Conservation (phyloP, 2,113 vertebrate species). For the Pontoporia blainvillei region DNA sequence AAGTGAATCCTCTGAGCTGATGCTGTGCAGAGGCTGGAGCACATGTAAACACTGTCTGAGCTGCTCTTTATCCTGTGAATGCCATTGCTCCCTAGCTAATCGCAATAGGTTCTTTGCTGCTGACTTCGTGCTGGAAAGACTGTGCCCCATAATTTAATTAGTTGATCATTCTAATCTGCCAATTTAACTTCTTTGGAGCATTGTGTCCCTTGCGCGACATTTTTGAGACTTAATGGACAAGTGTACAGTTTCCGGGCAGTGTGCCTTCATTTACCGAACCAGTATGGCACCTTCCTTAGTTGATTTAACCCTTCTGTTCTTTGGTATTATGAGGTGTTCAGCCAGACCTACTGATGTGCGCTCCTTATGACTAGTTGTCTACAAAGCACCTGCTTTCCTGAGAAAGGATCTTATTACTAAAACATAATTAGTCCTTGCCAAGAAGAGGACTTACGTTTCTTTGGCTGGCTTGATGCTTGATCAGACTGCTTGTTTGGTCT, state of each 20-base stretch:
- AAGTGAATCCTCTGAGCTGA: neutral
- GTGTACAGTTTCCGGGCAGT: neutral
- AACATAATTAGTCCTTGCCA: neutral
- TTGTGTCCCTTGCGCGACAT: neutral
- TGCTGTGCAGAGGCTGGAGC: neutral
- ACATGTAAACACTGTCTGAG: rapidly evolving
- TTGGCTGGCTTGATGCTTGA: neutral
- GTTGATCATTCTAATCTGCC: neutral
- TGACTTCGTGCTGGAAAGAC: neutral
- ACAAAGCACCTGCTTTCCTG: constrained; percentile 38
- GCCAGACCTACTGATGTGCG: neutral
- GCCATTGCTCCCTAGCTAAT: neutral
- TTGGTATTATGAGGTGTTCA: neutral
- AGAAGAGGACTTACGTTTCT: neutral
- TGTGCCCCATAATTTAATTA: neutral
- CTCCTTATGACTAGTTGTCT: neutral
- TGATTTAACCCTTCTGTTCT: neutral
- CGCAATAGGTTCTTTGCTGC: neutral
- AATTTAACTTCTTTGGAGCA: neutral
- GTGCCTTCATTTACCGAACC: neutral
- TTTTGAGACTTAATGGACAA: neutral
- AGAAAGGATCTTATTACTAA: constrained; percentile 19
- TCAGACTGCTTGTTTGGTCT: neutral
- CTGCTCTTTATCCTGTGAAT: neutral
- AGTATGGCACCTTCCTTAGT: neutral